Conservation (phyloP, 2,797 vertebrate genomes). For the Lemur catta region DNA sequence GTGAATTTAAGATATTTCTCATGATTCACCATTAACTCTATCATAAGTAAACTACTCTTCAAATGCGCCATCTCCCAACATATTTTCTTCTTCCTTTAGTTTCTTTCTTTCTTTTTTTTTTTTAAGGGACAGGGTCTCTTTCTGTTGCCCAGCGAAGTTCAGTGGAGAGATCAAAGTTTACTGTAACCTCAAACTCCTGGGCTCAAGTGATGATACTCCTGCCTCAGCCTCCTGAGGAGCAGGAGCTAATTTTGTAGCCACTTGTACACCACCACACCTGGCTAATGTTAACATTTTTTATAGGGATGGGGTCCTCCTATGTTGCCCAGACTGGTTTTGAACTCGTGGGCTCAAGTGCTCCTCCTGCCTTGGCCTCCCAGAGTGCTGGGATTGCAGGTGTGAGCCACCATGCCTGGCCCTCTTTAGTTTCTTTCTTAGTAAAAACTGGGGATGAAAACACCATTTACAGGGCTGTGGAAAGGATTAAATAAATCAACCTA, state of each 20-base stretch:
- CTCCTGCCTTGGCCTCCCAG: no score
- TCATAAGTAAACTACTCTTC: rapidly evolving
- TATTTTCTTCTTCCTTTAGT: not conserved
- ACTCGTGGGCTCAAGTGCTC: not conserved
- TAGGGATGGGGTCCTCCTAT: not conserved
- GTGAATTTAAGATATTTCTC: rapidly evolving
- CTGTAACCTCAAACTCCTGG: not conserved
- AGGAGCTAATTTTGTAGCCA: not conserved
- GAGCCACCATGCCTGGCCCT: no score
- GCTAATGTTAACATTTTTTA: not conserved
- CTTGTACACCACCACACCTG: not conserved
- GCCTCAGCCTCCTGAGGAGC: no score
- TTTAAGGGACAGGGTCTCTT: not conserved
- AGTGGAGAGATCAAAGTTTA: not conserved
- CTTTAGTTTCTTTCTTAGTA: not conserved
- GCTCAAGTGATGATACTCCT: no score
- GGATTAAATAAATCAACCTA: rapidly evolving
- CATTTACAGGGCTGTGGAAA: rapidly evolving
- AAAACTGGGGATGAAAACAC: not conserved
- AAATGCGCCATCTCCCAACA: rapidly evolving
- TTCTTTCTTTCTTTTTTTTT: not conserved
- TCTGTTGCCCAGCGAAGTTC: not conserved
- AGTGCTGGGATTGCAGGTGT: no score
- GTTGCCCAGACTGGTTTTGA: not conserved
- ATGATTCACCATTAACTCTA: rapidly evolving